Evolutionary conservation across 1,140 invertebrate genomes (phyloP).

Genomic region (Calliphora vicina): DNA sequence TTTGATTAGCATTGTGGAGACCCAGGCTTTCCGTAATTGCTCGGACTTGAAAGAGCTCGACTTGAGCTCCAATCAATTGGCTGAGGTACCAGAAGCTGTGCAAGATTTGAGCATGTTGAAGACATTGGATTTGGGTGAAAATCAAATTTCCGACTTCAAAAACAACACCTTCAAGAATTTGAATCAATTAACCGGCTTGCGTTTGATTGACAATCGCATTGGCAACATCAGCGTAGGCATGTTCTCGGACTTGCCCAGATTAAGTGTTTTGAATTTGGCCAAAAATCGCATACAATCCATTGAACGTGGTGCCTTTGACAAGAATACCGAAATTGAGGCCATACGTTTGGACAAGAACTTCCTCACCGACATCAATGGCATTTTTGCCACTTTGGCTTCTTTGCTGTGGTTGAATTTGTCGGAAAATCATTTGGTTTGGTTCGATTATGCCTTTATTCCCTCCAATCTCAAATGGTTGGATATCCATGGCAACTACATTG

Average conservation of each 20-base stretch:
- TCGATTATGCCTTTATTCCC: conserved; percentile 83
- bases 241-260: conserved; percentile 74
- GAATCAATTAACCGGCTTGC: conserved; percentile 77
- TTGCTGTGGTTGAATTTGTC: conserved; percentile 85
- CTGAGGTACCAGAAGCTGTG: conserved; percentile 76
- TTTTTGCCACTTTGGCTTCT: conserved; percentile 77
- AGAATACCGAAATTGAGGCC: conserved; percentile 78
- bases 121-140: conserved; percentile 83
- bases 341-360: conserved; percentile 82
- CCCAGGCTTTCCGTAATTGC: conserved; percentile 83
- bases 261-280: conserved; percentile 83
- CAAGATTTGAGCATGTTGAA: conserved; percentile 77
- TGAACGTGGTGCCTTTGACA: conserved; percentile 78
- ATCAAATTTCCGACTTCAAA: conserved; percentile 76
- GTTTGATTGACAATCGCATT: conserved; percentile 83
- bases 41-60: conserved; percentile 82
- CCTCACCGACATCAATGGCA: conserved; percentile 77
- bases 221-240: conserved; percentile 76
- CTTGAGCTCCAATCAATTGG: conserved; percentile 81
- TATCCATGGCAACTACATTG: conserved; percentile 81
- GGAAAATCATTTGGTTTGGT: conserved; percentile 81
- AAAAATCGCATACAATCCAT: conserved; percentile 81
- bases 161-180: conserved; percentile 78
- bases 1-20: conserved; percentile 74
- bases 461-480: conserved; percentile 81